Conservation (phyloP, 2,888 invertebrate genomes). For the Micoletzkya japonica region DNA sequence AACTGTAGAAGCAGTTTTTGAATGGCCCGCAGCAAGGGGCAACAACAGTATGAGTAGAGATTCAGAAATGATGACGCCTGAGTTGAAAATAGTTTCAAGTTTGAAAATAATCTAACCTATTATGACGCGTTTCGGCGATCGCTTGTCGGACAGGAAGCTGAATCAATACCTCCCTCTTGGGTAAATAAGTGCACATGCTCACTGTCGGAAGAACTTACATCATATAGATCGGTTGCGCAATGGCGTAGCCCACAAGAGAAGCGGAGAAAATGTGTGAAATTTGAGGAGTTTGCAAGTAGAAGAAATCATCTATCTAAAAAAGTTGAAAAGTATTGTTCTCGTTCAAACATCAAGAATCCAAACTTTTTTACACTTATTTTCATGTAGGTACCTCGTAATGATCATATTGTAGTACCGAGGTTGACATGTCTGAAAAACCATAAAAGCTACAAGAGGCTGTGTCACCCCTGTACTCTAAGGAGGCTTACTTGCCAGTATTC, state of each 20-base stretch:
- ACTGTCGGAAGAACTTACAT: not conserved
- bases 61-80: slow-evolving; percentile 8
- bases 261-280: not conserved
- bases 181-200: no score
- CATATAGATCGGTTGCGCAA: slow-evolving; percentile 1
- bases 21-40: slow-evolving; percentile 3
- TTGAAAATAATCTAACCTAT: no score
- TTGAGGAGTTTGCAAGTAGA: not conserved
- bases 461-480: no score
- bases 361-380: no score
- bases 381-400: no score
- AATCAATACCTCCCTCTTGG: not conserved
- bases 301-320: no score
- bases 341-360: no score
- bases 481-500: slow-evolving; percentile 4
- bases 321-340: no score
- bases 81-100: no score
- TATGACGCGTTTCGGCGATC: slow-evolving; percentile 2
- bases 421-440: not conserved
- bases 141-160: slow-evolving; percentile 4
- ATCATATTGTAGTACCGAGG: not conserved
- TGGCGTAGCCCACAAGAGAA: slow-evolving; percentile 4
- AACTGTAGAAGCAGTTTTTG: not conserved
- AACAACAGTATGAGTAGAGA: slow-evolving; percentile 2
- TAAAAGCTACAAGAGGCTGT: no score